Evolutionary conservation across 2,797 vertebrate species (phyloP).

Genomic region (Pampus argenteus): DNA sequence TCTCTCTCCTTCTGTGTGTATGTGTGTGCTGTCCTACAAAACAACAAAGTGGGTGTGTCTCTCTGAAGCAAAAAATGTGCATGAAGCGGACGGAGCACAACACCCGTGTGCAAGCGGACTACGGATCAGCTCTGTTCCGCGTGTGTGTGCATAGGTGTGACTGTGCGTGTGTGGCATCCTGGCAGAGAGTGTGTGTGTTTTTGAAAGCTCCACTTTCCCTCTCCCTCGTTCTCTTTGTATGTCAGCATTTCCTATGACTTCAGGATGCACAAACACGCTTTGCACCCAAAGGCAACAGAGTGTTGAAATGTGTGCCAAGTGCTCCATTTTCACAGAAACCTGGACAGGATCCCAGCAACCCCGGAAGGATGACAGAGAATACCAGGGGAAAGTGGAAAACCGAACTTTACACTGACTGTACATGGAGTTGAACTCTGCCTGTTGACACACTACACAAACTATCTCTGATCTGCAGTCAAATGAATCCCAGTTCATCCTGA

Average conservation of each 20-base stretch:
- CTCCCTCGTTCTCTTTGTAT: constrained; percentile 37
- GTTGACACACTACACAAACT: not conserved
- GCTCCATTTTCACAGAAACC: constrained; percentile 30
- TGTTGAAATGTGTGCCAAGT: constrained; percentile 17
- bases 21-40: constrained; percentile 62
- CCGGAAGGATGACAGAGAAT: constrained; percentile 33
- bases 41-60: constrained; percentile 81
- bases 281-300: constrained; percentile 3
- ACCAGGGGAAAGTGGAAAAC: constrained; percentile 25
- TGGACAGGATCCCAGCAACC: constrained; percentile 31
- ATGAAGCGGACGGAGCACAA: constrained; percentile 77
- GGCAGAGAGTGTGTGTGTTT: constrained; percentile 15
- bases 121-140: constrained; percentile 30
- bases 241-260: constrained; percentile 46
- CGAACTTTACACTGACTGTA: not conserved
- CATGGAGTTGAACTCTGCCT: constrained; percentile 7
- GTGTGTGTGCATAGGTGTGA: constrained; percentile 23
- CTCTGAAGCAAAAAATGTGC: constrained; percentile 56
- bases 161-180: constrained; percentile 1
- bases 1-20: constrained; percentile 33
- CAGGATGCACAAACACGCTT: constrained; percentile 21
- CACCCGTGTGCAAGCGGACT: constrained; percentile 74
- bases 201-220: constrained; percentile 7
- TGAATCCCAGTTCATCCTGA: not conserved
- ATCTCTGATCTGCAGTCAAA: not conserved